These are phyloP conservation scores for Bubo scandiacus DNA, from an alignment of 2,113 vertebrate species.

Conservation along the genomic window DNA sequence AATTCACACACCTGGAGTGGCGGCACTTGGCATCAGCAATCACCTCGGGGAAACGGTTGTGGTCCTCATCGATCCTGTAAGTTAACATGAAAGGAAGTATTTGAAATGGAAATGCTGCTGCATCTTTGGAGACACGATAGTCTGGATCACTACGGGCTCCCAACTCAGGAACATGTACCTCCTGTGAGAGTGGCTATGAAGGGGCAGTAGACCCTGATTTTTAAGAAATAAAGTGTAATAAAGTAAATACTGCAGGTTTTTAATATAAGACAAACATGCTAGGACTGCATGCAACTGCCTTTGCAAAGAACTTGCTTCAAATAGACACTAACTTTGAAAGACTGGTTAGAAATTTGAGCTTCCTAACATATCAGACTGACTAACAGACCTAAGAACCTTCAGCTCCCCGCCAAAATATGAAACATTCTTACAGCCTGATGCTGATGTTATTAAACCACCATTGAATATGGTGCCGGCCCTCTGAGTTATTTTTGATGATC, in stretches of 20 bases:
- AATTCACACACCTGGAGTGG: constrained; percentile 28
- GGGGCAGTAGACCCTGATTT: neutral
- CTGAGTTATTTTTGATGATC: neutral
- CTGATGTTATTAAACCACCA: neutral
- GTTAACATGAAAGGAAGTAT: neutral
- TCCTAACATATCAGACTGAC: neutral
- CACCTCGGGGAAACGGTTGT: constrained; percentile 63
- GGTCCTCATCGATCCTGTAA: constrained; percentile 62
- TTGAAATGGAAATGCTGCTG: neutral
- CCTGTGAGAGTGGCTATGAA: neutral
- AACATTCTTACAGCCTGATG: rapidly evolving
- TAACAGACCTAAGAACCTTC: neutral
- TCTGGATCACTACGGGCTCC: neutral
- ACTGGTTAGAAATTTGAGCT: neutral
- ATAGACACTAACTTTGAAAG: neutral
- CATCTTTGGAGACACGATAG: rapidly evolving
- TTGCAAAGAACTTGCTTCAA: neutral
- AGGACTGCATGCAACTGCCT: neutral
- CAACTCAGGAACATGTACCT: rapidly evolving
- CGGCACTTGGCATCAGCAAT: constrained; percentile 69
- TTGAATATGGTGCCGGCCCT: neutral
- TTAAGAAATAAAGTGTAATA: neutral
- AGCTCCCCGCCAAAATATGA: neutral
- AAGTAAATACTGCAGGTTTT: neutral
- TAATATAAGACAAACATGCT: neutral